phyloP scores from a whole-genome alignment of 2,888 invertebrate species.

The Rhaphigaster nebulosa region DNA sequence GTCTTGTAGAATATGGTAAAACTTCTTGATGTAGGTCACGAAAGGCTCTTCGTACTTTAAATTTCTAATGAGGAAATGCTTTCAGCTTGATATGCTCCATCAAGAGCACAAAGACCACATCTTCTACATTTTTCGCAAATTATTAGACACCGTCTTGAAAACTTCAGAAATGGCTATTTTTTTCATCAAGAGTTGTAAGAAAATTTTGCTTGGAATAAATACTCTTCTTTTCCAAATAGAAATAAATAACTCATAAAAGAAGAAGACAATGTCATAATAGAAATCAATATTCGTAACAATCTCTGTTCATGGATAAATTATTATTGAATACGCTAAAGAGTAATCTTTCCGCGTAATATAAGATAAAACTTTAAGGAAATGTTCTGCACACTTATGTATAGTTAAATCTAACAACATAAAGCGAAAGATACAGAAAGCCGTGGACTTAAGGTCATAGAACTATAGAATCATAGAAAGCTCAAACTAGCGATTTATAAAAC shows the following conservation, averaged over 20 bases:
- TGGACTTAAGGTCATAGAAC: no score
- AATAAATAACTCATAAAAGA: background rate
- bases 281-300: background rate
- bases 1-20: background rate
- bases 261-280: no score
- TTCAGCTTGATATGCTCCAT: background rate
- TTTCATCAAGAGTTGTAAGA: background rate
- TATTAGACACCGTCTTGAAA: background rate
- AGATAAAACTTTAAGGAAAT: no score
- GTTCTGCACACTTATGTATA: no score
- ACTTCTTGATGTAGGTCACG: background rate
- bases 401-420: no score
- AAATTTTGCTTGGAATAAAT: background rate
- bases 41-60: background rate
- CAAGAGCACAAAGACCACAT: background rate
- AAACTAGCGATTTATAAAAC: no score
- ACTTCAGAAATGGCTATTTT: background rate
- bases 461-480: no score
- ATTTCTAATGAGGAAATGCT: slow-evolving; percentile 26
- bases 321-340: no score
- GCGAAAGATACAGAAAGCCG: no score
- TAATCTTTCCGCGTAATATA: no score
- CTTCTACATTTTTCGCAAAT: background rate
- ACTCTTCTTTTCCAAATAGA: background rate
- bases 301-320: background rate